These are phyloP conservation scores for Patiria pectinifera DNA, from an alignment of 53 echinoderm and acorn worm species.

Conservation along the genomic window DNA sequence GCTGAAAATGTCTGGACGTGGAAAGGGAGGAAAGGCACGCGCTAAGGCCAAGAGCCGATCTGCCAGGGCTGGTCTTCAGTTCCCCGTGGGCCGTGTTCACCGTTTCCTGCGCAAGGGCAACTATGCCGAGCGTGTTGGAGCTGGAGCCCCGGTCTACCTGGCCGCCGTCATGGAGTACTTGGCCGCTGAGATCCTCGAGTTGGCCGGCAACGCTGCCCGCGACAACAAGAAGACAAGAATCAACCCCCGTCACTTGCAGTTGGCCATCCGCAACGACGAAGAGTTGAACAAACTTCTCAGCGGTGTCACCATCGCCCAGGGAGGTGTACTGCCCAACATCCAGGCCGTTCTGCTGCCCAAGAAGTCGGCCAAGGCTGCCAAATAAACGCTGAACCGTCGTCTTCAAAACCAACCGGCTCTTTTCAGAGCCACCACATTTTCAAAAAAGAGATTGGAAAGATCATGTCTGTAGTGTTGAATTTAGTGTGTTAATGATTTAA, in stretches of 20 bases:
- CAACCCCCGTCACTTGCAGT: no score
- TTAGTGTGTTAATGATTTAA: no score
- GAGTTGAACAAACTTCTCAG: no score
- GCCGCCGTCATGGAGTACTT: constrained; percentile 48
- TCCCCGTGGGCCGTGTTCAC: constrained; percentile 92
- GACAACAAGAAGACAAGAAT: no score
- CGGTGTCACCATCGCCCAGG: no score
- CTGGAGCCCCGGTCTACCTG: constrained; percentile 74
- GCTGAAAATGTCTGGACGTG: constrained; percentile 85
- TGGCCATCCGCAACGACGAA: no score
- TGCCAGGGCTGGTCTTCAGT: constrained; percentile 82
- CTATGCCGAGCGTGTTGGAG: constrained; percentile 83
- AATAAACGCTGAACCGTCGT: constrained; percentile 79
- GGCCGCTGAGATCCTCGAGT: constrained; percentile 90
- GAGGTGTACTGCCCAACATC: no score
- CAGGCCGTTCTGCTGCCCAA: no score
- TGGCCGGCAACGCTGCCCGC: constrained; percentile 71
- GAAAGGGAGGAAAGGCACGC: constrained; percentile 78
- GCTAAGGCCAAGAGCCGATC: constrained; percentile 81
- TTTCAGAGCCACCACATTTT: constrained; percentile 74
- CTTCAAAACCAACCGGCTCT: constrained; percentile 76
- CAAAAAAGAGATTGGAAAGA: constrained; percentile 67
- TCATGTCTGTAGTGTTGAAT: constrained; percentile 5
- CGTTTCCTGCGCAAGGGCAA: constrained; percentile 88
- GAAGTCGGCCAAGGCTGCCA: constrained; percentile 77